A percentile compares a stretch with the other conserved stretches of the same genome.
Evolutionary conservation across 2,888 invertebrate species (phyloP).

Genomic region (Megalurothrips usitatus): DNA sequence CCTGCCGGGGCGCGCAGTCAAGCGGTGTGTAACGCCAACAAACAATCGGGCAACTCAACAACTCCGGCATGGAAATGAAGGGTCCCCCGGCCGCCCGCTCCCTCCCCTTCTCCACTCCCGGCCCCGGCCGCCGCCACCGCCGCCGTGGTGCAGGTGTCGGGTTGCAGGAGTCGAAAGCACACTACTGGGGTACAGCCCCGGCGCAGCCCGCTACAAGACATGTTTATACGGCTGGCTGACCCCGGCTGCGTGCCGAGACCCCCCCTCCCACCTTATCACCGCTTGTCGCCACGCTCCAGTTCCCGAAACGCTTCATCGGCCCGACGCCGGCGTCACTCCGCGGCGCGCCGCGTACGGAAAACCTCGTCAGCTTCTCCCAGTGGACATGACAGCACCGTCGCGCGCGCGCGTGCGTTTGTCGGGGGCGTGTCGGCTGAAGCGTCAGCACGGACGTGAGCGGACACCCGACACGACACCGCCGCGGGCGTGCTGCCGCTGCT

Average conservation of each 20-base stretch:
- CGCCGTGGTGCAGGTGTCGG: neutral
- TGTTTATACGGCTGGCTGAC: slow-evolving; percentile 10
- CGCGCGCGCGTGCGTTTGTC: neutral
- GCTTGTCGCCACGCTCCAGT: neutral
- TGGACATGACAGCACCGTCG: too few species aligned
- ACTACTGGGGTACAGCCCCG: neutral
- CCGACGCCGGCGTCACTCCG: too few species aligned
- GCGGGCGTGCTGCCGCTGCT: too few species aligned
- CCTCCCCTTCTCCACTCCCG: neutral
- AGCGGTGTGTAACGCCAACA: neutral
- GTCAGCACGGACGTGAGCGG: too few species aligned
- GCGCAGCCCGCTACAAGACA: slow-evolving; percentile 16
- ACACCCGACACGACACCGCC: neutral
- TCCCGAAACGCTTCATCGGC: neutral
- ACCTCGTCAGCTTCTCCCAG: too few species aligned
- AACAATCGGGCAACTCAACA: slow-evolving; percentile 16
- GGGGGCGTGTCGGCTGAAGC: neutral
- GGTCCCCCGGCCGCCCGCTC: neutral
- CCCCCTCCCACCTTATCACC: neutral
- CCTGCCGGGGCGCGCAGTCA: neutral
- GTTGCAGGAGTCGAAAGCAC: neutral
- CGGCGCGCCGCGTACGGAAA: neutral
- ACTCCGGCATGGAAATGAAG: neutral
- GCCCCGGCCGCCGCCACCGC: neutral
- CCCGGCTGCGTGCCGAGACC: neutral